Conservation (phyloP, 2,888 invertebrate genomes). For the Bellardia bayeri region DNA sequence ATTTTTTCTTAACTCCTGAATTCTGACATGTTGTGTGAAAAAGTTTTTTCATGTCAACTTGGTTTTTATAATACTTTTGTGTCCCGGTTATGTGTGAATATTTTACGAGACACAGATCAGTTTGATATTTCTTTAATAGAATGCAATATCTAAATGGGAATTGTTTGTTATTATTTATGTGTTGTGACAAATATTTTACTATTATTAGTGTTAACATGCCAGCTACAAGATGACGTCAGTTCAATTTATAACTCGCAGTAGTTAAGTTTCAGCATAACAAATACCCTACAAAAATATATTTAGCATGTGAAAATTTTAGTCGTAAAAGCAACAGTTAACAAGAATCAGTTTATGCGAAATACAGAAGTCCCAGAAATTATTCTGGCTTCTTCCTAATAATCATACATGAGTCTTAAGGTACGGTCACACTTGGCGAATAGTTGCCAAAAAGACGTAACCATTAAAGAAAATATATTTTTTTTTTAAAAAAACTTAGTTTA, state of each 20-base stretch:
- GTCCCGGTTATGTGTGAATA: constrained; percentile 14
- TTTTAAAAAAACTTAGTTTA: too few species aligned
- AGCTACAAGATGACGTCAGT: constrained; percentile 1
- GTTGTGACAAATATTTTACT: constrained; percentile 8
- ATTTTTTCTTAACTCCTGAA: not conserved
- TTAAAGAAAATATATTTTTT: too few species aligned
- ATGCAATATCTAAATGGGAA: constrained; percentile 4
- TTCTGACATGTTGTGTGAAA: not conserved
- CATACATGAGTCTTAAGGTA: too few species aligned
- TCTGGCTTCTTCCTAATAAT: too few species aligned
- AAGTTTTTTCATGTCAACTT: not conserved
- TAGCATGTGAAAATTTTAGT: too few species aligned
- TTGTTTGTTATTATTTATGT: constrained; percentile 32
- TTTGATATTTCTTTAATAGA: constrained; percentile 12
- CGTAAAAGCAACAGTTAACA: too few species aligned
- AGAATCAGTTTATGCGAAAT: too few species aligned
- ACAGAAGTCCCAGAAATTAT: too few species aligned
- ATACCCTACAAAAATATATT: too few species aligned
- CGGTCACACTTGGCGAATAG: too few species aligned
- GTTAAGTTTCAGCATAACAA: not conserved
- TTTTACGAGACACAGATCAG: not conserved
- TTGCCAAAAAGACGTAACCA: too few species aligned
- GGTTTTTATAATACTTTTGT: not conserved
- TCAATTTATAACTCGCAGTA: not conserved
- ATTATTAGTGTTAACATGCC: constrained; percentile 15